A percentile compares a stretch with the other conserved stretches of the same genome.
phyloP scores from a whole-genome alignment of 2,797 vertebrate species.

The Crypturellus tataupa region DNA sequence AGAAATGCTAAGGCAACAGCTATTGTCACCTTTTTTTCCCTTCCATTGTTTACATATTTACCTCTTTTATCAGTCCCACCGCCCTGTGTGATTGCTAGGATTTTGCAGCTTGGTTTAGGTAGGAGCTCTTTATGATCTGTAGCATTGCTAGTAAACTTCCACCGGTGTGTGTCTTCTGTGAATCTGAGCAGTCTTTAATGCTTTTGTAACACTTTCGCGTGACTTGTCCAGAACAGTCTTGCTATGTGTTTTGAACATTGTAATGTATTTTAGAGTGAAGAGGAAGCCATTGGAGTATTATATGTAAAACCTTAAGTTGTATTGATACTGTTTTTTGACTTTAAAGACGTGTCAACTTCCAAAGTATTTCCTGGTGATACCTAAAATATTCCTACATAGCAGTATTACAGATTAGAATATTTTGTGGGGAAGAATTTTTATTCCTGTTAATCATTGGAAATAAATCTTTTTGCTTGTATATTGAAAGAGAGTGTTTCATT shows the following conservation, averaged over 20 bases:
- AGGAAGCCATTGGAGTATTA: neutral
- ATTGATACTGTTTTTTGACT: neutral
- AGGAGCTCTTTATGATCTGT: neutral
- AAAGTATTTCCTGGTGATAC: neutral
- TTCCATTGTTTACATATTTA: neutral
- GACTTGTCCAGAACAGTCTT: neutral
- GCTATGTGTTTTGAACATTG: neutral
- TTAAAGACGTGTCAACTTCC: neutral
- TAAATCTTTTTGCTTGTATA: neutral
- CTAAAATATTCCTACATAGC: neutral
- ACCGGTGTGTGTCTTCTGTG: neutral
- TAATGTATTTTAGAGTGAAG: accelerated
- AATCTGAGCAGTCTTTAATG: neutral
- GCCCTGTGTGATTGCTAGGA: neutral
- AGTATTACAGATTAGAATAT: neutral
- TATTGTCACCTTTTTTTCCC: neutral
- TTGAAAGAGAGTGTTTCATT: neutral
- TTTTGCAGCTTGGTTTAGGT: neutral
- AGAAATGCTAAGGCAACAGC: neutral
- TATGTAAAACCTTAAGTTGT: neutral
- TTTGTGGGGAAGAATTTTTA: neutral
- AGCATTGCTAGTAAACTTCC: neutral
- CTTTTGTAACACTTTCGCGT: neutral
- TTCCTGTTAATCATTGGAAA: neutral
- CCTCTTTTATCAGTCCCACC: neutral